Base-by-base conservation (phyloP, 2,113 vertebrate species). In the Aegotheles bennettii region DNA sequence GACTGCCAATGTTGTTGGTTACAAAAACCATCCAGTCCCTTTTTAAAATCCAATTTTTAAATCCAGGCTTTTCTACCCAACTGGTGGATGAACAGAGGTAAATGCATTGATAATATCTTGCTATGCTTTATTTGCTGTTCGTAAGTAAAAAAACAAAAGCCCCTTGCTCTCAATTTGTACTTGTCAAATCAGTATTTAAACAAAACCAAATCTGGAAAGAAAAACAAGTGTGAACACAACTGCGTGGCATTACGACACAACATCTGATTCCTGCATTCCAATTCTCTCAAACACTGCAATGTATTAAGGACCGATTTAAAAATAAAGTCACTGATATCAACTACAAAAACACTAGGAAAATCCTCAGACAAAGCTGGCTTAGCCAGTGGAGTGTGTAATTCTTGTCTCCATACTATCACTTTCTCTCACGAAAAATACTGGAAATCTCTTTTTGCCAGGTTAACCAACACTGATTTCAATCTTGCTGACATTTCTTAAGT, bases 361-460 rank as follows among this genome's bases (percentile, higher is more conserved):
- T 63, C 84, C 57, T 85, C 85, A 91, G 20, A 36, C 70, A 16
- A 33, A 8, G 47, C 1, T 82, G 67, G 94, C 94, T 77, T 71
- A 67, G 61, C 48, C 73, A 71, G 56, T 43, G 38, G 64, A 94
- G 94, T 65, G 74, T 47, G 82, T 80, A 85, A 90, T 77, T 87
- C 48, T 61, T 77, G 33, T 48, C 88, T 68, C 84, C 71, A 47
- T 24, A 70, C 71, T 84, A 84, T 56, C 71, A 47, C 7, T 88
- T 86, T 69, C 90, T 90, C 92, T 95, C 87, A 88, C 54, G 60
- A 95, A 95, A 96, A 95, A 80, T 31, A 67, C 64, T 86, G 60
- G 48, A 88, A 94, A 47, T 79, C 80, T 51, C 90, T 90, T 95
- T 93, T 90, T 87, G 75, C 94, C 94, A 95, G 94, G 93, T 92